Evolutionary conservation across 2,797 vertebrate genomes (phyloP).

Genomic region (Parotocinclus haroldoi): DNA sequence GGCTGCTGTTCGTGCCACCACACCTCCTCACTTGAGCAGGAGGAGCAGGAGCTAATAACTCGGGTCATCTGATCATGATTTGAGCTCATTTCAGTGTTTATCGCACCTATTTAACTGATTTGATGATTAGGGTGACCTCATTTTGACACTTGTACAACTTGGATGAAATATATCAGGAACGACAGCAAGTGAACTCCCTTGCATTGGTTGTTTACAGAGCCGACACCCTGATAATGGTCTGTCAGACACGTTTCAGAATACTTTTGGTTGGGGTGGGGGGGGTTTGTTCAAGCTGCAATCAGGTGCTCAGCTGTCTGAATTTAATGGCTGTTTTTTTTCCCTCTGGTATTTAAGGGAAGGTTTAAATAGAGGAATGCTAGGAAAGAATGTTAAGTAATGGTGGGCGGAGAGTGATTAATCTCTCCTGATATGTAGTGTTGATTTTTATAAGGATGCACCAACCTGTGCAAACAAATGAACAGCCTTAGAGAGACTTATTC

Average conservation of each 20-base stretch:
- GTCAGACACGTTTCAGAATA: slow-evolving; percentile 55
- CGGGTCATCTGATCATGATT: not conserved
- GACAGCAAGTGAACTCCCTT: slow-evolving; percentile 58
- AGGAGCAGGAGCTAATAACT: no score
- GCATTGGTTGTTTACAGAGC: slow-evolving; percentile 63
- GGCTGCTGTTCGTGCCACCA: no score
- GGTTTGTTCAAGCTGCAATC: slow-evolving; percentile 52
- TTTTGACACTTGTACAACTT: not conserved
- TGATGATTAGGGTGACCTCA: slow-evolving; percentile 16
- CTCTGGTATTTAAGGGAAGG: slow-evolving; percentile 41
- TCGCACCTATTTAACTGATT: slow-evolving; percentile 23
- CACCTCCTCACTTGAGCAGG: no score
- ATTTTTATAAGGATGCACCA: slow-evolving; percentile 38
- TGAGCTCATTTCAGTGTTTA: not conserved
- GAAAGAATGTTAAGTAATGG: slow-evolving; percentile 47
- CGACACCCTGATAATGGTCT: slow-evolving; percentile 62
- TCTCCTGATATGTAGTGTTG: slow-evolving; percentile 46
- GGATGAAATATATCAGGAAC: slow-evolving; percentile 53
- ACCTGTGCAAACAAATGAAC: slow-evolving; percentile 3
- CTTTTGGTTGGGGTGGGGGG: slow-evolving; percentile 44
- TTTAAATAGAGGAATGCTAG: slow-evolving; percentile 38
- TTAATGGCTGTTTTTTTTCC: slow-evolving; percentile 45
- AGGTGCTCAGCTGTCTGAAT: slow-evolving; percentile 40
- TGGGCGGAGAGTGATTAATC: slow-evolving; percentile 44
- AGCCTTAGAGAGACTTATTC: slow-evolving; percentile 24